Evolutionary conservation across 2,888 invertebrate genomes (phyloP), one percentile per base, ranked within the genome.

Genomic region (Protonemura montana): DNA sequence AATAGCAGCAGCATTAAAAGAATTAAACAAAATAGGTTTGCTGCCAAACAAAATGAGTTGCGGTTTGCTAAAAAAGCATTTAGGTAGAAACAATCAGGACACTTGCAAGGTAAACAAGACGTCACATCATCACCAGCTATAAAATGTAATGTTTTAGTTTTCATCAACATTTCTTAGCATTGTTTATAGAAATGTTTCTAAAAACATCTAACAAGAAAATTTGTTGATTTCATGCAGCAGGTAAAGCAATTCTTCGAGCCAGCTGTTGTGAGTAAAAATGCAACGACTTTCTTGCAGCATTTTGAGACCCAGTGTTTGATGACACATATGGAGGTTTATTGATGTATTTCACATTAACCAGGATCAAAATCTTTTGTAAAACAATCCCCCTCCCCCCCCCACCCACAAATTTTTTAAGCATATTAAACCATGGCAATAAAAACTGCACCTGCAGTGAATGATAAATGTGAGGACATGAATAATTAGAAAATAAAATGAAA

Each of bases 1-100:
- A 83, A 83, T 83, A 83, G 41, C 41, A 83, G 83, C 83, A 42
- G 83, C 5, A 83, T 42, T n/a, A 26, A 13, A 83, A n/a, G 35
- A 3, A 27, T 42, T 41, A n/a, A 42, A 83, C 0, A 27, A 42
- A 80, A 30, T 1, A 2, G 13, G 3, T 59, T 59, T 21, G 42
- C 30, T 25, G 59, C 59, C 21, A 85, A 59, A 16, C 28, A 85
- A 35, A 59, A 21, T 59, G 59, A 21, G 59, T 59, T 59, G 59
- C 59, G 59, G 59, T 21, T 59, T 59, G 59, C 59, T 59, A 59
- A 59, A 59, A 7, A 59, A 59, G 59, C 59, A 21, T 21, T 59
- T 1, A 59, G 59, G 59, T 59, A 2, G 59, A 59, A 59, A 13
- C 59, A 59, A 59, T 59, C 59, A 21, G 59, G 59, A 21, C 35